Conservation (phyloP, 2,797 vertebrate genomes). For the Botia almorhae region DNA sequence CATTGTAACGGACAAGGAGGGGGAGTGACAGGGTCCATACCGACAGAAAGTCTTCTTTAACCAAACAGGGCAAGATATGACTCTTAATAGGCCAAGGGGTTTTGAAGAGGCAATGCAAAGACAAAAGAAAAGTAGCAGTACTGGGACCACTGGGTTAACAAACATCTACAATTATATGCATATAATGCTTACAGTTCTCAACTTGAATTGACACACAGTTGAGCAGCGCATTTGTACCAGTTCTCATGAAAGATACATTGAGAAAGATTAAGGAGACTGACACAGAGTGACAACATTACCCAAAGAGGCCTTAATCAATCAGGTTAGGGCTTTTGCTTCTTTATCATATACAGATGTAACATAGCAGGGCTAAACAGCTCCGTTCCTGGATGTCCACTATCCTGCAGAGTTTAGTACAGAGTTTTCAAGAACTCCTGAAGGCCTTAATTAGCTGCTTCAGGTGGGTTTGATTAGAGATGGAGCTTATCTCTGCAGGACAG, state of each 20-base stretch:
- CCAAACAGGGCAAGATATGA: constrained; percentile 85
- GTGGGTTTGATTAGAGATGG: not conserved
- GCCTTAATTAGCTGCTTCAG: not conserved
- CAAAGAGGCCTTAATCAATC: not conserved
- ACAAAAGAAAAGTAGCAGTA: constrained; percentile 76
- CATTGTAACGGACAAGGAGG: constrained; percentile 78
- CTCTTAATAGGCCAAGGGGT: constrained; percentile 77
- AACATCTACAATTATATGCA: constrained; percentile 47
- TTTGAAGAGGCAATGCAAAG: constrained; percentile 79
- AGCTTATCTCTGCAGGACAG: not conserved
- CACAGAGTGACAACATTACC: not conserved
- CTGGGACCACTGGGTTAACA: constrained; percentile 56
- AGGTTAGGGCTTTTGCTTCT: too few species aligned
- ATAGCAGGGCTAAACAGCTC: too few species aligned
- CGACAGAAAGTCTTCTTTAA: constrained; percentile 82
- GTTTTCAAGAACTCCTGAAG: too few species aligned
- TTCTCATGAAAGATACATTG: not conserved
- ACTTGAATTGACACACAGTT: constrained; percentile 18
- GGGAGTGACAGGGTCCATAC: constrained; percentile 75
- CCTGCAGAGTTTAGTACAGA: too few species aligned
- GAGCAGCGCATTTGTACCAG: not conserved
- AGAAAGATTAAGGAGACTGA: too few species aligned
- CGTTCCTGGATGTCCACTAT: too few species aligned
- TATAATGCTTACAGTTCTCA: constrained; percentile 18
- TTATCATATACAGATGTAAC: too few species aligned